A percentile compares a stretch with the other conserved stretches of the same genome.
These are phyloP conservation scores for Epinephelus moara DNA, from an alignment of 2,113 vertebrate genomes.

Conservation along the genomic window DNA sequence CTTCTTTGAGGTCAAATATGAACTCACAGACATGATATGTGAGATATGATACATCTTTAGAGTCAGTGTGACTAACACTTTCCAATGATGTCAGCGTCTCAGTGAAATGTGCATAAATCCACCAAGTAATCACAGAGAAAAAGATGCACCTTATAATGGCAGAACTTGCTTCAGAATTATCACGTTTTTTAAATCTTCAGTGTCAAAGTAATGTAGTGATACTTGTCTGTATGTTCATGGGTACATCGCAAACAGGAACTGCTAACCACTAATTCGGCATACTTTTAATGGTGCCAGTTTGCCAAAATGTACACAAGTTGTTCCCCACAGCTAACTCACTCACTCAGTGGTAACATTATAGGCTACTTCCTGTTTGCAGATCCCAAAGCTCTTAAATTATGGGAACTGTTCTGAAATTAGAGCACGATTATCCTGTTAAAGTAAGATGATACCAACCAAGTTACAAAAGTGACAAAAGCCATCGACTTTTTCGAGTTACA, in stretches of 20 bases:
- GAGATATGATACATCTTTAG: not conserved
- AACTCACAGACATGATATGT: not conserved
- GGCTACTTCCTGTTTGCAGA: slow-evolving; percentile 1
- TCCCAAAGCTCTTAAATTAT: not conserved
- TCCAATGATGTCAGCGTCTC: not conserved
- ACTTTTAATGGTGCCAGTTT: not conserved
- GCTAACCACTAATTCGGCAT: not conserved
- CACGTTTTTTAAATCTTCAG: not conserved
- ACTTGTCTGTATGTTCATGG: not conserved
- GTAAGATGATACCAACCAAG: too few species aligned
- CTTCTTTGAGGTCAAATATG: not conserved
- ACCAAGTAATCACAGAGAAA: not conserved
- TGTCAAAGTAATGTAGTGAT: not conserved
- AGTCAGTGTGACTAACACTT: not conserved
- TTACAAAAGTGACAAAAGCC: not conserved
- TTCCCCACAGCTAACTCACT: not conserved
- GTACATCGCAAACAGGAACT: not conserved
- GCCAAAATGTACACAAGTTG: slow-evolving; percentile 2
- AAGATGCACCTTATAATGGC: not conserved
- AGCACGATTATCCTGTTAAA: not conserved
- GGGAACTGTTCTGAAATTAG: not conserved
- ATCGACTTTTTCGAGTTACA: not conserved
- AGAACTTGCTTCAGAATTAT: not conserved
- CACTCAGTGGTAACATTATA: not conserved
- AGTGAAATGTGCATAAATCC: not conserved